Conservation (phyloP, 2,888 invertebrate genomes). For the Adelphocoris suturalis region DNA sequence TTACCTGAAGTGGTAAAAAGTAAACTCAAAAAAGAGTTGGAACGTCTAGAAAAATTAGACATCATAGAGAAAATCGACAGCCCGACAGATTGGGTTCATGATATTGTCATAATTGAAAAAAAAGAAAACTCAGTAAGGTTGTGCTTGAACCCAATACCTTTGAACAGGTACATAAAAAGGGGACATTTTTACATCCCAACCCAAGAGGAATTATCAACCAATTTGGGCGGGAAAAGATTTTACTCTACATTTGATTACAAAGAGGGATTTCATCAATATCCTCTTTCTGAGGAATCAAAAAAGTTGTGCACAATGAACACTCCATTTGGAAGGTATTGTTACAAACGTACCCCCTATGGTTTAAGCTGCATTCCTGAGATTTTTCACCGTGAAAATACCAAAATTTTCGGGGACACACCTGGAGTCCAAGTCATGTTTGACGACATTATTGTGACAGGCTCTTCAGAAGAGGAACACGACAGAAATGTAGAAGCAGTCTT, state of each 20-base stretch:
- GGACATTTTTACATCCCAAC: constrained; percentile 49
- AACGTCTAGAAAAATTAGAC: not conserved
- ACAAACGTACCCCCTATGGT: not conserved
- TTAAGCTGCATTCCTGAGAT: not conserved
- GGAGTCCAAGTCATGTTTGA: constrained; percentile 71
- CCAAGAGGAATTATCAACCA: constrained; percentile 45
- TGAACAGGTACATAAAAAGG: not conserved
- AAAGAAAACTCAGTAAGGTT: not conserved
- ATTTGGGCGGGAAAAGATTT: constrained; percentile 33
- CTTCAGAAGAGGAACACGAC: constrained; percentile 48
- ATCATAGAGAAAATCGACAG: not conserved
- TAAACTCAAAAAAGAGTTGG: not conserved
- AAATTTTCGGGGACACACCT: constrained; percentile 70
- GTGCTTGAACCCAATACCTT: constrained; percentile 38
- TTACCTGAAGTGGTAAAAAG: not conserved
- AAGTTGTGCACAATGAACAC: constrained; percentile 5
- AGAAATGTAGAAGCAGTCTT: not conserved
- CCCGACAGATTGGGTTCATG: not conserved
- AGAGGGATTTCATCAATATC: constrained; percentile 15
- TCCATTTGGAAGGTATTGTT: too few species aligned
- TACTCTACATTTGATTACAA: constrained; percentile 61
- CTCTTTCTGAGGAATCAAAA: constrained; percentile 2
- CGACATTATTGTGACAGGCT: constrained; percentile 72
- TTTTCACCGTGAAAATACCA: constrained; percentile 33
- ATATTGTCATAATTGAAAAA: constrained; percentile 27